Base-by-base conservation (phyloP, 2,797 vertebrate genomes). In the Ambastaia sidthimunki region DNA sequence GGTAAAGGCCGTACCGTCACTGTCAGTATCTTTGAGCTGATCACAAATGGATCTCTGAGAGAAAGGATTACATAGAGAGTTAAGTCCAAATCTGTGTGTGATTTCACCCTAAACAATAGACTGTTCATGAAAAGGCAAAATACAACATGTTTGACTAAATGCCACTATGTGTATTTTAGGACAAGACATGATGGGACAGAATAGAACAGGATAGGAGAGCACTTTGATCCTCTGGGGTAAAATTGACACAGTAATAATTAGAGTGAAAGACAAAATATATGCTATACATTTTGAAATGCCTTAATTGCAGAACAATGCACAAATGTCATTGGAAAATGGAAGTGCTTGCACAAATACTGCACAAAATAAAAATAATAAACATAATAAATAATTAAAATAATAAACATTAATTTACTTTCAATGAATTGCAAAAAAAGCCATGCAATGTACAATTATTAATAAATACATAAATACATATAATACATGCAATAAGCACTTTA, bases 21-120 rank as follows among this genome's bases (percentile, higher is more conserved):
- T 0, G 95, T 96, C 89, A 98, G 92, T 87, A 98, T 96, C 90
- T 97, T 96, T 73, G 98, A 98, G 86, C 95, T 97, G 88, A 99
- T 94, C 0, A 97, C 94, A 57, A 95, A 88, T 0, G 96, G 96
- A 71, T 94, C 89, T 89, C 97, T 98, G 89, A 7, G 18, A 74
- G 59, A 52, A 55, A 48, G 75, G 44, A 47, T 67, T 44, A 78
- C 0, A 66, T 12, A 21, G 18, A 3, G 4, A 12, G 19, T 37
- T 63, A 25, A 19, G 63, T 37, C 23, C 12, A 48, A 34, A 52
- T 15, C 13, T 15, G 3, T 15, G 0, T 23, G 7, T 28, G 7
- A 44, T 62, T 62, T 74, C 21, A 62, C 13, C 5, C 31, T 34
- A 18, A 28, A 15, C 21, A 23, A n/a, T 18, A 16, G 59, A 16